phyloP scores from a whole-genome alignment of 2,113 vertebrate species.

The Cololabis saira region DNA sequence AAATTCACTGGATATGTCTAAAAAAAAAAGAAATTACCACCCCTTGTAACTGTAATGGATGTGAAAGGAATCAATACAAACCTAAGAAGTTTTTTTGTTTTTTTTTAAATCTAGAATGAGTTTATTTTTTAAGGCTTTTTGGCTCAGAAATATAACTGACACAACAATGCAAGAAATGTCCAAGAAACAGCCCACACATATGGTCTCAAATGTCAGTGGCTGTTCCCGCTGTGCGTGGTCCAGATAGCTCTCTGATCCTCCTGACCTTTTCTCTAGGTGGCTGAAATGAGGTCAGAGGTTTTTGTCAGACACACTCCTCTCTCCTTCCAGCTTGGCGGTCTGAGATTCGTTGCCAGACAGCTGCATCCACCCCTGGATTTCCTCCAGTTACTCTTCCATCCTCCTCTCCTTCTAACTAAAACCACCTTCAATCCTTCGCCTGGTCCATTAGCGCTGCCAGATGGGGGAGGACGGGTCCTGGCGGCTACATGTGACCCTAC shows the following conservation, averaged over 20 bases:
- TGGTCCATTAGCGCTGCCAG: constrained; percentile 77
- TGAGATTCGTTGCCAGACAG: constrained; percentile 20
- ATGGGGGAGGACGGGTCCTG: constrained; percentile 68
- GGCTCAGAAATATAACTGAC: too few species aligned
- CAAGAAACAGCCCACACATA: not conserved
- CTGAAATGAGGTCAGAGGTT: constrained; percentile 44
- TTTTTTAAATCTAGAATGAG: too few species aligned
- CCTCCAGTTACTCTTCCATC: constrained; percentile 9
- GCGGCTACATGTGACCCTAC: constrained; percentile 72
- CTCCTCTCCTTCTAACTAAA: constrained; percentile 66
- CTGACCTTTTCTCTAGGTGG: constrained; percentile 34
- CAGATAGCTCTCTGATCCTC: constrained; percentile 37
- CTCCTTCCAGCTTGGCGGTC: constrained; percentile 30
- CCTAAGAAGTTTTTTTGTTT: too few species aligned
- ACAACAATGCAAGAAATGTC: too few species aligned
- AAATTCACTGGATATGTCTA: too few species aligned
- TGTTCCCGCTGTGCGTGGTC: constrained; percentile 14
- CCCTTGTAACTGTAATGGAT: too few species aligned
- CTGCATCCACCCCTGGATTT: constrained; percentile 12
- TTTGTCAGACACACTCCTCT: constrained; percentile 9
- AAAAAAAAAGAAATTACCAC: too few species aligned
- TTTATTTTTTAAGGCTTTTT: too few species aligned
- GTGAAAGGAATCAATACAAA: too few species aligned
- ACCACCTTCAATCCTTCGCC: constrained; percentile 72
- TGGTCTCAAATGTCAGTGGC: constrained; percentile 13